Base-by-base conservation (phyloP, 2,888 invertebrate species). In the Drosophila niveifrons region DNA sequence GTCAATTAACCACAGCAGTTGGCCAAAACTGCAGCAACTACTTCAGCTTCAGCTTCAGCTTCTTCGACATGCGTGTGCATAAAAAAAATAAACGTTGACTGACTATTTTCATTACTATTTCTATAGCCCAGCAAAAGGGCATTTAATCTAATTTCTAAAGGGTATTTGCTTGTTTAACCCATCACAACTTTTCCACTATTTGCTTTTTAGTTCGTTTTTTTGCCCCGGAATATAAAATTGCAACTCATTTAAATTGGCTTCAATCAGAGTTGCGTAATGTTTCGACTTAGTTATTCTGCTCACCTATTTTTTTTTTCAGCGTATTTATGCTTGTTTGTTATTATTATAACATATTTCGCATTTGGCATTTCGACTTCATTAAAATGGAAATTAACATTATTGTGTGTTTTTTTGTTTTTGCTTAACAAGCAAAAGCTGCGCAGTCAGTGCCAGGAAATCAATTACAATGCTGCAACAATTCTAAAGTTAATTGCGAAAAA, bases 401-500 rank as follows among this genome's bases (percentile, higher is more conserved):
- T 17, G n/a, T 48, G 43, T 47, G n/a, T n/a, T n/a, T n/a, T n/a
- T n/a, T n/a, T n/a, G n/a, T n/a, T n/a, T n/a, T n/a, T n/a, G n/a
- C n/a, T 15, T 59, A 46, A 71, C 56, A 34, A 70, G 46, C 43
- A 10, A 55, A 55, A 31, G 34, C 17, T n/a, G 28, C 41, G 53
- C 36, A 36, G 36, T 11, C 39, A 15, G 13, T 66, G 66, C 29
- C 64, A 73, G 73, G 79, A 71, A 82, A 88, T 78, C 52, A 77
- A 83, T 80, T 72, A 69, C 62, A 44, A 46, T 70, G 61, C 55
- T 50, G 48, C 43, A 65, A 50, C 43, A 65, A 50, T 58, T 61
- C 44, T 63, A 71, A 48, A 50, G 63, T 67, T 88, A 82, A 85
- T 82, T 79, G 68, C 28, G 39, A 46, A 36, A 61, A 44, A 64